Conservation (phyloP, 2,888 invertebrate species). For the Mactromeris polynyma region DNA sequence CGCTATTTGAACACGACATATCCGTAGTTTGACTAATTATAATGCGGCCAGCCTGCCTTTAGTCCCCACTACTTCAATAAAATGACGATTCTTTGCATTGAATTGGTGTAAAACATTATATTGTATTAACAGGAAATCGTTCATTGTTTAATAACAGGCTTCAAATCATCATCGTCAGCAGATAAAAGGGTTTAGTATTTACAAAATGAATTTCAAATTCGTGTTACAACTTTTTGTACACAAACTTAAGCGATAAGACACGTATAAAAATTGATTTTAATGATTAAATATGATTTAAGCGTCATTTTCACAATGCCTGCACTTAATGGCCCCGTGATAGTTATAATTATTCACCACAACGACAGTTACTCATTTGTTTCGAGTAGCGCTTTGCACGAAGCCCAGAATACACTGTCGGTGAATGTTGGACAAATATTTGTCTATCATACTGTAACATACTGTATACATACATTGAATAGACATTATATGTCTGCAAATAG, state of each 20-base stretch:
- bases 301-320: neutral
- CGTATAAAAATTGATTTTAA: neutral
- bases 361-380: neutral
- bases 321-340: neutral
- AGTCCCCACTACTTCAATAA: too few relatives aligned
- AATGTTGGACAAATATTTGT: neutral
- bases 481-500: too few relatives aligned
- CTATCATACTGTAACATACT: neutral
- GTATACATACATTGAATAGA: too few relatives aligned
- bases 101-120: neutral
- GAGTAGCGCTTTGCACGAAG: neutral
- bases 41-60: too few relatives aligned
- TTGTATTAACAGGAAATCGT: neutral
- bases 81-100: too few relatives aligned
- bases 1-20: too few relatives aligned
- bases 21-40: too few relatives aligned
- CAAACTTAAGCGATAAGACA: neutral
- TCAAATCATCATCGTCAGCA: neutral
- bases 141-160: neutral
- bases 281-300: neutral
- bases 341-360: neutral
- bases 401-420: neutral
- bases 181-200: neutral
- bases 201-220: neutral
- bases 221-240: neutral